A percentile compares a stretch with the other conserved stretches of the same genome.
phyloP scores from a whole-genome alignment of 2,888 invertebrate species.

The Aquatica leii region DNA sequence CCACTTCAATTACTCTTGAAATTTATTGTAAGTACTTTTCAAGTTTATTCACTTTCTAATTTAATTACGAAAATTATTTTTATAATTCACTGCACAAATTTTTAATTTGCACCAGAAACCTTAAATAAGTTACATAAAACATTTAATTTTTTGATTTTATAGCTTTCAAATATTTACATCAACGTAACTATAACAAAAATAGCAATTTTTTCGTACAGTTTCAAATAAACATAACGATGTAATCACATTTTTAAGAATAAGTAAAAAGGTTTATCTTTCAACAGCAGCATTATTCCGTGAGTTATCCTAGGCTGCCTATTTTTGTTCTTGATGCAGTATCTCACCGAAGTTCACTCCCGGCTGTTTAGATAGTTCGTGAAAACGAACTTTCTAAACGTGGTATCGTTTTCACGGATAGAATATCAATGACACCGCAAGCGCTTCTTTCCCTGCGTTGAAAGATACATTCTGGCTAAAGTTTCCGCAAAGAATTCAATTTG shows the following conservation, averaged over 20 bases:
- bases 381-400: constrained; percentile 49
- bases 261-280: constrained; percentile 22
- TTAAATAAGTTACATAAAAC: too few species aligned
- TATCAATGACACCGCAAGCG: constrained; percentile 51
- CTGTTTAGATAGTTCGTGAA: constrained; percentile 44
- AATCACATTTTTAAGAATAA: not conserved
- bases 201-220: too few species aligned
- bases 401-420: constrained; percentile 51
- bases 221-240: too few species aligned
- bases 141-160: too few species aligned
- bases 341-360: constrained; percentile 42
- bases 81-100: too few species aligned
- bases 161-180: too few species aligned
- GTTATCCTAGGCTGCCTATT: constrained; percentile 31
- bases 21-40: constrained; percentile 72
- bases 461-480: constrained; percentile 36
- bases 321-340: constrained; percentile 43
- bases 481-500: constrained; percentile 22
- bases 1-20: constrained; percentile 75
- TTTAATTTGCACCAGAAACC: too few species aligned
- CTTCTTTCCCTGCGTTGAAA: constrained; percentile 35
- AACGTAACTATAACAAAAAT: too few species aligned
- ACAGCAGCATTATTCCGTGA: constrained; percentile 23
- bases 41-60: too few species aligned
- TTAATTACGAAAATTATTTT: too few species aligned